Conservation (phyloP, 1,140 invertebrate species). For the Drosophila subobscura region DNA sequence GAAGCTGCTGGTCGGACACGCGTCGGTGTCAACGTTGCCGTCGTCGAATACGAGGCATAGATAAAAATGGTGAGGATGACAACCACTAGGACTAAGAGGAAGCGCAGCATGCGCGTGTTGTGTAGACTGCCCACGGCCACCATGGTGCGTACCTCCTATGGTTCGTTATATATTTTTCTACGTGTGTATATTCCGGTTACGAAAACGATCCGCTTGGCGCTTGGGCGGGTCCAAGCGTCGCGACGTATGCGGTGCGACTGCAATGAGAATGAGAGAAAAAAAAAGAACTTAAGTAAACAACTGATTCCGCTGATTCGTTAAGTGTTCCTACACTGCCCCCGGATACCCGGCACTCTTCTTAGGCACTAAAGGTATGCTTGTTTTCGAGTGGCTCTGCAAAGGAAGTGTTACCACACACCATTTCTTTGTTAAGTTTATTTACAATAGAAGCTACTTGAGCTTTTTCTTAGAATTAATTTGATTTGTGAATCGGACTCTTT, state of each 20-base stretch:
- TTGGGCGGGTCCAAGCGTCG: neutral
- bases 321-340: slow-evolving; percentile 14
- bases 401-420: neutral
- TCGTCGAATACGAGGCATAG: slow-evolving; percentile 80
- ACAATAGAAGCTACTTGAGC: neutral
- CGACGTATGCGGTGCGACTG: slow-evolving; percentile 44
- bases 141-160: slow-evolving; percentile 23
- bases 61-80: slow-evolving; percentile 82
- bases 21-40: slow-evolving; percentile 58
- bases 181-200: no score
- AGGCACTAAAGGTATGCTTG: neutral
- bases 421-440: neutral
- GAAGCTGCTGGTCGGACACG: slow-evolving; percentile 50
- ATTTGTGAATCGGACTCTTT: no score
- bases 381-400: neutral
- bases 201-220: no score
- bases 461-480: neutral
- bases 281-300: slow-evolving; percentile 28
- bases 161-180: neutral
- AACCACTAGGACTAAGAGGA: slow-evolving; percentile 72
- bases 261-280: slow-evolving; percentile 29
- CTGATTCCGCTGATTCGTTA: slow-evolving; percentile 47
- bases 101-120: slow-evolving; percentile 79
- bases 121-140: slow-evolving; percentile 67
- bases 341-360: no score